Conservation (phyloP, 2,113 vertebrate genomes). For the Bufo bufo region DNA sequence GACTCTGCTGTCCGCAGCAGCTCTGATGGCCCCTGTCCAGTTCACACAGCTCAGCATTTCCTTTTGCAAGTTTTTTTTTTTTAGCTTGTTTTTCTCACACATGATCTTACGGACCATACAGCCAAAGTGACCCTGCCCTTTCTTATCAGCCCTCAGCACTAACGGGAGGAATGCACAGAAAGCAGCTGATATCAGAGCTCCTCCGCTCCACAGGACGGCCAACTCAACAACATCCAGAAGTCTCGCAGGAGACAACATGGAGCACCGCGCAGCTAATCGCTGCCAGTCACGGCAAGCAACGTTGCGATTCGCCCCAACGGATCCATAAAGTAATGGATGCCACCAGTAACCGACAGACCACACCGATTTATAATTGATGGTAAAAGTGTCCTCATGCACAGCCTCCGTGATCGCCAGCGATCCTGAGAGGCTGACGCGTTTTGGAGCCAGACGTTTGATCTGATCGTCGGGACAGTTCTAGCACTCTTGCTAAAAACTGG, state of each 20-base stretch:
- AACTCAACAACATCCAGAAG: neutral
- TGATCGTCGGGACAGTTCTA: no score
- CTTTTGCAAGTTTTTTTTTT: neutral
- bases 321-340: no score
- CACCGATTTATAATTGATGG: no score
- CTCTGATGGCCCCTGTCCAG: neutral
- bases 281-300: neutral
- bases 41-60: slow-evolving; percentile 16
- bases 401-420: no score
- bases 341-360: no score
- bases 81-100: slow-evolving; percentile 41
- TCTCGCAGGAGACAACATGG: neutral
- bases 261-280: neutral
- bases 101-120: neutral
- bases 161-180: slow-evolving; percentile 2
- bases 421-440: no score
- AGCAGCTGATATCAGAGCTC: slow-evolving; percentile 25
- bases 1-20: neutral
- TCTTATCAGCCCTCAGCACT: slow-evolving; percentile 47
- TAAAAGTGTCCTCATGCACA: no score
- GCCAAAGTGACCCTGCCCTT: slow-evolving; percentile 32
- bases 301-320: no score
- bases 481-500: no score
- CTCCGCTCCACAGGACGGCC: neutral
- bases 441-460: no score